phyloP scores from a whole-genome alignment of 2,113 vertebrate genomes.

The Ochotona princeps region DNA sequence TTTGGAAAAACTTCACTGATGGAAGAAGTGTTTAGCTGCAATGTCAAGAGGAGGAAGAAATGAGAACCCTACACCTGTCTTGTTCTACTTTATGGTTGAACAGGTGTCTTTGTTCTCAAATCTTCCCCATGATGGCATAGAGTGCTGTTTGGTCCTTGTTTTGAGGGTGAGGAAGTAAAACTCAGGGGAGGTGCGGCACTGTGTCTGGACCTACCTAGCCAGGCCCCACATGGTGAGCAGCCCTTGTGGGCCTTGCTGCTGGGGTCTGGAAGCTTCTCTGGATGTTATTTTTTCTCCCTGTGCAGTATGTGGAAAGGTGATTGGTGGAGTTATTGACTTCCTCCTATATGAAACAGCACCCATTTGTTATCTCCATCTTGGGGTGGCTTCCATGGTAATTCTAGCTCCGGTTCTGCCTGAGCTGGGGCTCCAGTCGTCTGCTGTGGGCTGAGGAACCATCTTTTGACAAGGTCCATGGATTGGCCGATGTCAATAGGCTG shows the following conservation, averaged over 20 bases:
- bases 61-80: background rate
- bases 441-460: background rate
- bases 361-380: background rate
- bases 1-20: background rate
- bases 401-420: background rate
- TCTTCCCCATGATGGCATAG: accelerated
- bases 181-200: background rate
- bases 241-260: background rate
- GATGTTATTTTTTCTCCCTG: background rate
- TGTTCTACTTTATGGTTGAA: background rate
- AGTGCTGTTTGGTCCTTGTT: background rate
- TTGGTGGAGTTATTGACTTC: background rate
- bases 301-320: background rate
- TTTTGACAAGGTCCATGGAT: background rate
- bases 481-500: background rate
- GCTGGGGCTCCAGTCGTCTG: background rate
- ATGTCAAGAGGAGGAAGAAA: background rate
- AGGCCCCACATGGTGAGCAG: background rate
- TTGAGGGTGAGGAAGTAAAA: background rate
- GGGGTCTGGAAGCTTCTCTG: background rate
- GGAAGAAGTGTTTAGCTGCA: background rate
- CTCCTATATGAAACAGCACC: background rate
- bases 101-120: background rate
- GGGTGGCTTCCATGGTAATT: background rate
- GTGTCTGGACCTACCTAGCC: background rate